Base-by-base conservation (phyloP, 2,797 vertebrate genomes). In the Cossypha caffra region DNA sequence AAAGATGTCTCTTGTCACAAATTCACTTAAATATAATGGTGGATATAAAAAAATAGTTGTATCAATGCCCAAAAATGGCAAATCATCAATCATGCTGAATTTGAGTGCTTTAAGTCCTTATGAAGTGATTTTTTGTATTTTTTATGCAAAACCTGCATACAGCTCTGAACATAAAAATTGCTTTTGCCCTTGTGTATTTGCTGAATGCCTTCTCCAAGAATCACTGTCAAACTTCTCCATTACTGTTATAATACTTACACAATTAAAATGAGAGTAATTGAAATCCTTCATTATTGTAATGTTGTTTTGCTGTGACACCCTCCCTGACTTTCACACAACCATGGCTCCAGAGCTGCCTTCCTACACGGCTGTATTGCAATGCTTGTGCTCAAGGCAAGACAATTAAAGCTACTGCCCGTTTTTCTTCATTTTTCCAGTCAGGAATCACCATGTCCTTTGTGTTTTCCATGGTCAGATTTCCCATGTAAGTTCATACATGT, bases 401-500 rank as follows among this genome's bases (percentile, higher is more conserved):
- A n/a, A 11, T n/a, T 63, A 38, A 75, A 79, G 11, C 7, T 54
- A 26, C 48, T 50, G 4, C 9, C 13, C 28, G 13, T 35, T 77
- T 61, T 55, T 47, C 28, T 52, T 77, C 35, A 9, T 51, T 77
- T 42, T 73, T 73, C 7, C 24, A 67, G 3, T 31, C 38, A 33
- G 61, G 26, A 52, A 61, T 45, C 1, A 1, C 45, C 13, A 23
- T 17, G 17, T 52, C 10, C 57, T 85, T 58, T 61, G 19, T 62
- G 7, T 50, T 78, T 35, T 42, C 14, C 4, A 3, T 43, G 57
- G 19, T 54, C 52, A 40, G 35, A 28, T 81, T 81, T 74, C n/a
- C 33, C 0, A 0, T 58, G 5, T 40, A 52, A 63, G 45, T 45
- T 14, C 18, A 26, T 18, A 2, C 5, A 3, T 35, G 16, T 18